A percentile compares a stretch with the other conserved stretches of the same genome.
phyloP scores from a whole-genome alignment of 2,113 vertebrate species.

The Anser brachyrhynchus region DNA sequence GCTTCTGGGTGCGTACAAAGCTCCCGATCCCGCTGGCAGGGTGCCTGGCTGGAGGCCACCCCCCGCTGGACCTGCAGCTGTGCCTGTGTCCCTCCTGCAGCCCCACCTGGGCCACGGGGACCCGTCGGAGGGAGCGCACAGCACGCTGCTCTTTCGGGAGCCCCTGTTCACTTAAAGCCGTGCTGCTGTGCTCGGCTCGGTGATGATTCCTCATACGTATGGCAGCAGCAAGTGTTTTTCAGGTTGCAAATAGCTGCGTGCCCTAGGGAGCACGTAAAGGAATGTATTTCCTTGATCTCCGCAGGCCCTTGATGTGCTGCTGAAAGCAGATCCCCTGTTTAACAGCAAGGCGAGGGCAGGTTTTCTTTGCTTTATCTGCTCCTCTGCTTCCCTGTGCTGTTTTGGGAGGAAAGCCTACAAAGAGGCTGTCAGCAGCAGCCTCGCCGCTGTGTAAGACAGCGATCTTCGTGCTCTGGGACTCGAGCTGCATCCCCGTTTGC shows the following conservation, averaged over 20 bases:
- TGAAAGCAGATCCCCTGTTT: not conserved
- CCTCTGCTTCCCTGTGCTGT: not conserved
- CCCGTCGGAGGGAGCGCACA: rapidly evolving
- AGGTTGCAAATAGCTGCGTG: not conserved
- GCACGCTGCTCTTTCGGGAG: not conserved
- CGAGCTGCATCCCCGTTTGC: not conserved
- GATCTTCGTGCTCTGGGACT: not conserved
- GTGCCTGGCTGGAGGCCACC: too few relatives aligned
- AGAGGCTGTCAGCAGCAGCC: not conserved
- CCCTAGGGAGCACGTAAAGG: not conserved
- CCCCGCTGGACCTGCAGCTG: not conserved
- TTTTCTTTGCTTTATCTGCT: not conserved
- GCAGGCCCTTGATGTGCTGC: not conserved
- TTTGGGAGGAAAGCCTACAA: not conserved
- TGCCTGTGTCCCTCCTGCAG: rapidly evolving
- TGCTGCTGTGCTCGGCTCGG: not conserved
- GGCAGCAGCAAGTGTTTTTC: constrained; percentile 18
- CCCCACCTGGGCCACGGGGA: rapidly evolving
- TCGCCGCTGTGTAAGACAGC: rapidly evolving
- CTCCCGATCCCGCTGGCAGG: not conserved
- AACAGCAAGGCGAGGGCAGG: not conserved
- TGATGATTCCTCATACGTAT: not conserved
- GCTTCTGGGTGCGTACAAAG: not conserved
- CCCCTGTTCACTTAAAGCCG: not conserved
- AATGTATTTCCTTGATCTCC: constrained; percentile 7